These are phyloP conservation scores for Gallinago paraguaiae DNA, from an alignment of 2,113 vertebrate genomes.

Conservation along the genomic window DNA sequence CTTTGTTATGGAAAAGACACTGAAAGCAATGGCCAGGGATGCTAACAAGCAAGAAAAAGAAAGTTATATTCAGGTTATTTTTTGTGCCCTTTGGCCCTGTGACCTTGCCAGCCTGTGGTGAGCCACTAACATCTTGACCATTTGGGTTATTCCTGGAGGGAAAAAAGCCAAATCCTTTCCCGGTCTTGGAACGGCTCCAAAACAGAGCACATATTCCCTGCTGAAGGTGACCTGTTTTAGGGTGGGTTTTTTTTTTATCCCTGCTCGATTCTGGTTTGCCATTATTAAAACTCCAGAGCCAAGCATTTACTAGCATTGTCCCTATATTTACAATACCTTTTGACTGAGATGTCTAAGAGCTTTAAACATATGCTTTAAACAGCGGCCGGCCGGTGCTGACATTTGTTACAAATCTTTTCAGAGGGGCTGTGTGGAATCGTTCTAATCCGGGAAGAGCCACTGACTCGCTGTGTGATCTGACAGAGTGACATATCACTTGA, in stretches of 20 bases:
- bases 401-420: conserved; percentile 72
- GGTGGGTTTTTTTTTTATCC: neutral
- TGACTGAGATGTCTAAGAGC: conserved; percentile 67
- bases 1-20: neutral
- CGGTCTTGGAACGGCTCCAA: neutral
- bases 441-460: conserved; percentile 71
- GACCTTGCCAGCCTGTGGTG: neutral
- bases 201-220: neutral
- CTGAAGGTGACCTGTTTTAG: neutral
- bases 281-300: neutral
- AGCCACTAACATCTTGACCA: neutral
- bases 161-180: neutral
- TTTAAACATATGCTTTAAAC: conserved; percentile 66
- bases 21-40: neutral
- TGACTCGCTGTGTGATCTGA: conserved; percentile 70
- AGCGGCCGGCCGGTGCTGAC: conserved; percentile 32
- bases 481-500: conserved; percentile 75
- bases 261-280: neutral
- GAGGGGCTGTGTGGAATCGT: conserved; percentile 29
- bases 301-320: conserved; percentile 60
- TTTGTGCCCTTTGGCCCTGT: neutral
- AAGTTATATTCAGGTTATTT: neutral
- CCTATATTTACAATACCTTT: conserved; percentile 68
- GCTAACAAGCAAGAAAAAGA: neutral
- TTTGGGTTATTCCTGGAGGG: neutral